phyloP scores from a whole-genome alignment of 2,888 invertebrate genomes.

The Congeria kusceri region DNA sequence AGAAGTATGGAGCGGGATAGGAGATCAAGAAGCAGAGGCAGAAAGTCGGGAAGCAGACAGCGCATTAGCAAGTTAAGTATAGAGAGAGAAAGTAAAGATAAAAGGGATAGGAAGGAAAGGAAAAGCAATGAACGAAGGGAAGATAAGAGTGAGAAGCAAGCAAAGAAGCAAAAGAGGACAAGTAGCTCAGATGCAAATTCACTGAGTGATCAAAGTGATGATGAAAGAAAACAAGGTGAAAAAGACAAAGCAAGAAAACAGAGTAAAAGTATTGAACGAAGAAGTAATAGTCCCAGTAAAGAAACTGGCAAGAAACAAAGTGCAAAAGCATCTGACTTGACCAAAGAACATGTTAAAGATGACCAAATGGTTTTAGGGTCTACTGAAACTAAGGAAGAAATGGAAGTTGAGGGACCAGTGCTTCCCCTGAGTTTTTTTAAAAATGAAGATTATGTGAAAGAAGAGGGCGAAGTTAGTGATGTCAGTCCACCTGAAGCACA shows the following conservation, averaged over 20 bases:
- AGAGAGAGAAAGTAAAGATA: constrained; percentile 29
- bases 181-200: constrained; percentile 7
- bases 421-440: not conserved
- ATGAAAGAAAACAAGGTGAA: constrained; percentile 10
- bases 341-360: not conserved
- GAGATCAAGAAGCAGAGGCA: constrained; percentile 4
- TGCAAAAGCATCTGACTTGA: not conserved
- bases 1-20: constrained; percentile 3
- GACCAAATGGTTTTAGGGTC: not conserved
- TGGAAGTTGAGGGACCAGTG: constrained; percentile 9
- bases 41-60: constrained; percentile 4
- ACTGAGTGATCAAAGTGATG: not conserved
- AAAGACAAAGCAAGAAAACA: not conserved
- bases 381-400: not conserved
- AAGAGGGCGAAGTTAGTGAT: constrained; percentile 7
- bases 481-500: not conserved
- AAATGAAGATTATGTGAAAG: constrained; percentile 17
- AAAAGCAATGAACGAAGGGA: constrained; percentile 20
- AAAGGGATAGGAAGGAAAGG: constrained; percentile 5
- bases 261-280: constrained; percentile 10
- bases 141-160: constrained; percentile 2
- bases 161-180: constrained; percentile 14
- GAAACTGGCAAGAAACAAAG: not conserved
- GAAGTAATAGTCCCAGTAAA: not conserved
- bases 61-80: not conserved